Evolutionary conservation across 2,888 invertebrate genomes (phyloP), one percentile per base, ranked within the genome.

Genomic region (Hirudinaria manillensis): DNA sequence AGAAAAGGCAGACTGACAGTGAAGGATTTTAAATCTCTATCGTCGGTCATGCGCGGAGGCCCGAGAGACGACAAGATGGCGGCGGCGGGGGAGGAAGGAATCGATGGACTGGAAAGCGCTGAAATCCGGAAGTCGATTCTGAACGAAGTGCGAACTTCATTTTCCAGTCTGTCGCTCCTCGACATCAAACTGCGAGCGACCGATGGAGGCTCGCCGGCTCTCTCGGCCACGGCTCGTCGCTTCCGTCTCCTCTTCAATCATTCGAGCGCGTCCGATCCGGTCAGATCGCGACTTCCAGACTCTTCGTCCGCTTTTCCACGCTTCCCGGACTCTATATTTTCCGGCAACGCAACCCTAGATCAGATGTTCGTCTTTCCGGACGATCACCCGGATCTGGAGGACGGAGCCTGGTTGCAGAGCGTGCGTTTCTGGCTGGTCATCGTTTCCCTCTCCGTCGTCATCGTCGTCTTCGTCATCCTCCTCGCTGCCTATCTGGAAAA

Each of bases 1-100:
- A 61, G 29, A 61, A 27, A 24, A 10, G 61, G 61, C 24, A 61
- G 61, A n/a, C 61, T 61, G 61, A 27, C 61, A 29, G 61, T 61
- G 6, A 61, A 61, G 13, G 61, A 61, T 24, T 61, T 27, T 10
- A 61, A 45, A 45, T 45, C 10, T 45, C 45, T 45, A 45, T 45
- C 45, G 45, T 45, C 45, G 16, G 45, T 45, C 45, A 45, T 45
- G 45, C 45, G 45, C 13, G 45, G 45, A 45, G 13, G 45, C 1
- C 45, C 6, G 45, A 7, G 10, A 16, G 45, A 45, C 3, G 13
- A 45, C 45, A 45, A 45, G 45, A 45, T 45, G 45, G 45, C 45
- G 3, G 45, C 45, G 10, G 29, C 29, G 61, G 61, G 7, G 24
- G 61, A 61, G 24, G 61, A 29, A 16, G 61, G 29, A 61, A 19